Conservation (phyloP, 1,140 invertebrate species). For the Procambarus virginalis region DNA sequence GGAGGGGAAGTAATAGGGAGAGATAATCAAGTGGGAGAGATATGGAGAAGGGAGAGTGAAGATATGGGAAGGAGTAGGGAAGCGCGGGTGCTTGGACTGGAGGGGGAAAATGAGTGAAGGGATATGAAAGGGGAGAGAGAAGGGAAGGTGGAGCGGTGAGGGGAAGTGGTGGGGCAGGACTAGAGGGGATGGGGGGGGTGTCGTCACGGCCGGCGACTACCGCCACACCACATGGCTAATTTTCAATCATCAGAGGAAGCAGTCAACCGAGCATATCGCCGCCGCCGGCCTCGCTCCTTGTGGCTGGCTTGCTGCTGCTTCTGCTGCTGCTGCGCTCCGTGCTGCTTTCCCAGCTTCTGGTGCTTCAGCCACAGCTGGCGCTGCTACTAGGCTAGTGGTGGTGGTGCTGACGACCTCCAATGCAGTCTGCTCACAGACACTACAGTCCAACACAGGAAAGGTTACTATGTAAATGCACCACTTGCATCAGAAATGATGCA, state of each 20-base stretch:
- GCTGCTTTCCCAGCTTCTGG: too few species aligned
- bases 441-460: too few species aligned
- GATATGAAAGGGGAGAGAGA: not conserved
- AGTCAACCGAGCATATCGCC: constrained; percentile 35
- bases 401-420: too few species aligned
- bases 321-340: not conserved
- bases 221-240: constrained; percentile 9
- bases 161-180: not conserved
- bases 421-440: too few species aligned
- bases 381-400: too few species aligned
- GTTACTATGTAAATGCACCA: too few species aligned
- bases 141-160: not conserved
- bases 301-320: not conserved
- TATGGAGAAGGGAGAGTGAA: not conserved
- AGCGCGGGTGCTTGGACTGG: not conserved
- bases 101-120: not conserved
- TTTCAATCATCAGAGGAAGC: constrained; percentile 24
- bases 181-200: not conserved
- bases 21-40: not conserved
- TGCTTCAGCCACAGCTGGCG: too few species aligned
- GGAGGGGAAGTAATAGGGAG: not conserved
- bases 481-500: too few species aligned
- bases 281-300: not conserved
- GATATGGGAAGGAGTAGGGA: not conserved
- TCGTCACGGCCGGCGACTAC: not conserved